phyloP scores from a whole-genome alignment of 2,113 vertebrate genomes.

The Percina caprodes region DNA sequence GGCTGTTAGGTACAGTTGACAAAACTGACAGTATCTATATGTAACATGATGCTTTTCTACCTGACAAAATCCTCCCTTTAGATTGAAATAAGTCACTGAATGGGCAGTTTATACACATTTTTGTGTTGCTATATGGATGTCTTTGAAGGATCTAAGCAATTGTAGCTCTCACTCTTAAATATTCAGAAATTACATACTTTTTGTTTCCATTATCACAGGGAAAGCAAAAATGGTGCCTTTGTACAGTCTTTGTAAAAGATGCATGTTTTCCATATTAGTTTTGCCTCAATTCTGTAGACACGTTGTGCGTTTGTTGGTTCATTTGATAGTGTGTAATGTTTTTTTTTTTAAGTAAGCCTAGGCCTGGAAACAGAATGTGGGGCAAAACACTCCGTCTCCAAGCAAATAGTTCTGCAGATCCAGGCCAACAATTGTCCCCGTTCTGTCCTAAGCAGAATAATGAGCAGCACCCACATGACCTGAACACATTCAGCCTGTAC shows the following conservation, averaged over 20 bases:
- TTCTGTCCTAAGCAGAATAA: conserved; percentile 43
- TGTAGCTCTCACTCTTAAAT: neutral
- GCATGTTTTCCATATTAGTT: neutral
- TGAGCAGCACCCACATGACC: conserved; percentile 16
- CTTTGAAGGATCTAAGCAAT: neutral
- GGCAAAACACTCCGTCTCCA: conserved; percentile 49
- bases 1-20: neutral
- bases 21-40: neutral
- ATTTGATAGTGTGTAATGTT: conserved; percentile 3
- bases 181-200: neutral
- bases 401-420: conserved; percentile 53
- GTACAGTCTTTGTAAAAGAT: neutral
- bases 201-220: neutral
- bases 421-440: conserved; percentile 57
- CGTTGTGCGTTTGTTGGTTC: neutral
- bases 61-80: neutral
- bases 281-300: neutral
- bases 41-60: neutral
- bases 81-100: neutral
- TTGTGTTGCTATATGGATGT: neutral
- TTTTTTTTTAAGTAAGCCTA: neutral
- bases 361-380: conserved; percentile 53
- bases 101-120: neutral
- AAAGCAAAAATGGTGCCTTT: neutral
- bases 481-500: neutral